Evolutionary conservation across 2,797 vertebrate species (phyloP), one percentile per base, ranked within the genome.

Genomic region (Tiaroga cobitis): DNA sequence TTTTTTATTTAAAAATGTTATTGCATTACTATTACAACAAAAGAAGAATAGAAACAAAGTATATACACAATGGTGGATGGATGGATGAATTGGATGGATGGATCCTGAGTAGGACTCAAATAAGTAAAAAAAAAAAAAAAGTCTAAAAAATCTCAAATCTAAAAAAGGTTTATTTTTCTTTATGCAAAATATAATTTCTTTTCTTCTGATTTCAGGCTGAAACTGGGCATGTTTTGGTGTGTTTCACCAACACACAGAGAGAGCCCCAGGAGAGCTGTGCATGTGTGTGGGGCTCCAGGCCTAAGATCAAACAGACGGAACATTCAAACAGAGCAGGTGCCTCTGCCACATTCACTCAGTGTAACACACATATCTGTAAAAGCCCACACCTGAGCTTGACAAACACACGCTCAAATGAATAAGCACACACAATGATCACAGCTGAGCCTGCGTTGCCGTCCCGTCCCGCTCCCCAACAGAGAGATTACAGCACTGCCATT

Each of bases 401-500:
- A 85, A 76, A 79, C 88, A 87, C 87, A 81, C 75, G 13, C 80
- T 49, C 67, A 79, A 54, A 65, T 43, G 29, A 29, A 32, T 73
- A 56, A 78, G 61, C 56, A 49, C 84, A 80, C 81, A 88, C 87
- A 84, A 85, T 72, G 54, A 82, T 68, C 82, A 83, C 82, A 86
- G 49, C 75, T 90, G 86, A 84, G 86, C 54, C 80, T 75, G 59
- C 43, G 78, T 59, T 75, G 85, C 67, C 69, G 90, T 84, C 63
- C 85, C 68, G 77, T 86, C 90, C 92, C 88, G 90, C 91, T 91
- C 88, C 92, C 93, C 92, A 91, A 91, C 89, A 90, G 92, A 93
- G 91, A 93, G 92, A 93, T 88, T 90, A 87, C 91, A 91, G 89
- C 87, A 89, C 92, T 88, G 90, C 93, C 93, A 95, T 95, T 94